Evolutionary conservation across 2,888 invertebrate genomes (phyloP).

Genomic region (Heliconius ismenius): DNA sequence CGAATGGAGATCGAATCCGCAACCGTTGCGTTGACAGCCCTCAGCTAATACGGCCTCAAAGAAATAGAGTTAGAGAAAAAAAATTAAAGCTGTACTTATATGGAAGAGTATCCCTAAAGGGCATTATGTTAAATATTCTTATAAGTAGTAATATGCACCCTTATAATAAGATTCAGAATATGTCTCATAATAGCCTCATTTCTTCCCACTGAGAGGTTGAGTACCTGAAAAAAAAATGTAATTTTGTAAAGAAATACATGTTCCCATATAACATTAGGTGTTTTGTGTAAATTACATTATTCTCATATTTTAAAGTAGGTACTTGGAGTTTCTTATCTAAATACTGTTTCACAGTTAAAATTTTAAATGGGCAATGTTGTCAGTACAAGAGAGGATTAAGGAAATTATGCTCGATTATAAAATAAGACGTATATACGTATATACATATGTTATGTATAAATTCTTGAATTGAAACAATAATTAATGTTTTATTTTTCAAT

Average conservation of each 20-base stretch:
- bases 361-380: not conserved
- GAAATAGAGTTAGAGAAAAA: too few relatives aligned
- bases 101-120: not conserved
- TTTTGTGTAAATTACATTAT: slow-evolving; percentile 7
- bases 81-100: not conserved
- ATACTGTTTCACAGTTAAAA: not conserved
- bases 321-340: not conserved
- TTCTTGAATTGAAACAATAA: too few relatives aligned
- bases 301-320: not conserved
- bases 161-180: slow-evolving; percentile 28
- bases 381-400: not conserved
- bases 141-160: slow-evolving; percentile 16
- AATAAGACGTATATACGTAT: too few relatives aligned
- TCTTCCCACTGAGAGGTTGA: slow-evolving; percentile 7
- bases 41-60: too few relatives aligned
- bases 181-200: slow-evolving; percentile 20
- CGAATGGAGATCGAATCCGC: too few relatives aligned
- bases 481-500: too few relatives aligned
- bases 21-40: too few relatives aligned
- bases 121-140: slow-evolving; percentile 29
- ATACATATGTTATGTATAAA: too few relatives aligned
- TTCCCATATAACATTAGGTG: not conserved
- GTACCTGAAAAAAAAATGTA: slow-evolving; percentile 14
- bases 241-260: not conserved
- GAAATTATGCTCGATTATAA: not conserved